Base-by-base conservation (phyloP, 2,113 vertebrate genomes). In the Centropristis striata region DNA sequence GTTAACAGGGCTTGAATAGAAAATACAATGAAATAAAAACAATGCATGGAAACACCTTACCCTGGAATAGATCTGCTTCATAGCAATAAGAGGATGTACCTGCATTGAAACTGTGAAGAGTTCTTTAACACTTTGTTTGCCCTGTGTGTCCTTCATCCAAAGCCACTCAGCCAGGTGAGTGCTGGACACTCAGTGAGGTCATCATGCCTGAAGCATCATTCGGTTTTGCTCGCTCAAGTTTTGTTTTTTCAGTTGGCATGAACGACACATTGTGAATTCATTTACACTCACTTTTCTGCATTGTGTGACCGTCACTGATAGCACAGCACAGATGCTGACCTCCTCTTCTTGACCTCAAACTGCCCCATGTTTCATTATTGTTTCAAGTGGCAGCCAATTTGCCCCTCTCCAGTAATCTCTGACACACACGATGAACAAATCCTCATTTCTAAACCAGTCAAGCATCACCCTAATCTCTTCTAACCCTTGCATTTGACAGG, bases 401-500 rank as follows among this genome's bases (percentile, higher is more conserved):
- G 55, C 13, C 39, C 36, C 37, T 20, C 44, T 20, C 21, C 10
- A 7, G 27, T 59, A 39, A 72, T 75, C 78, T 82, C 64, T 82
- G 86, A 83, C 75, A 47, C 64, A 15, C 57, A 8, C n/a, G 0
- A 53, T 27, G 63, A 55, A 68, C 46, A 70, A 79, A 88, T 58
- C 57, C 70, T 51, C 21, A 60, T 75, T 81, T 75, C 66, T 68
- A 50, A 77, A 79, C 46, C 50, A 49, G 42, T 51, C 59, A 25
- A 57, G 72, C 55, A 5, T 71, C 80, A 8, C 13, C 7, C 47
- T 80, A 65, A 86, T 83, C 81, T 72, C 42, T 4, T 39, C 64
- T 67, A 41, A 67, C 76, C 47, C 58, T 20, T 3, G 42, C 12
- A 57, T 80, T 59, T 57, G 65, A 71, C 60, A 67, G 51, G 9